Evolutionary conservation across 2,797 vertebrate genomes (phyloP), one percentile per base, ranked within the genome.

Genomic region (Nasua narica): DNA sequence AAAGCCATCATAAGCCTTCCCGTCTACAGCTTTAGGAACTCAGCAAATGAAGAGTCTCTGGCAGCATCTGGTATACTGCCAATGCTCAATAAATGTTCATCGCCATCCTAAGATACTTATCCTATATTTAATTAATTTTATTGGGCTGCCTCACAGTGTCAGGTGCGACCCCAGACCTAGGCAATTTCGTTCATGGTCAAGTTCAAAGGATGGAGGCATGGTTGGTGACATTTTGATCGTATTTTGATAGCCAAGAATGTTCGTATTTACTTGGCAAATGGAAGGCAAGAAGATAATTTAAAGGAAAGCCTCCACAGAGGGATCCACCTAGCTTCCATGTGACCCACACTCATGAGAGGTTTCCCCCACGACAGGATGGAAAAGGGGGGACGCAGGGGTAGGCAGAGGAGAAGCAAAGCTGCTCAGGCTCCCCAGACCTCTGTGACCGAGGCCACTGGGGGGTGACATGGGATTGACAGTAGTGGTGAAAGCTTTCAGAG

Each of bases 281-380:
- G 37, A 67, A 56, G 15, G 8, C 13, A 21, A n/a, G 60, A 65
- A 40, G 46, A 35, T 13, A 60, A 72, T 50, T 32, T 35, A 81
- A 1, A 43, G 52, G 50, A 62, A 72, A 72, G 8, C 27, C 27
- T 81, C 62, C 74, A 5, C 37, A 23, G 48, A 29, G 2, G 40
- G 7, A 82, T 25, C 25, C 21, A 27, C 43, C 23, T 78, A 9
- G 19, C n/a, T 37, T 46, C 69, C 5, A 78, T 19, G 21, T 16
- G 62, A 21, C 50, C 43, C 7, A 32, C 1, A 12, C 8, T 29
- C 60, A 15, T 0, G 0, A 60, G 15, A 23, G 19, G 21, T n/a
- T 35, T 18, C 15, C 27, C 19, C 4, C 12, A 5, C 21, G 5
- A 48, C 21, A 70, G n/a, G 25, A 60, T 23, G 8, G 8, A 8